Evolutionary conservation across 2,888 invertebrate genomes (phyloP).

Genomic region (Scaptomyza reducta): DNA sequence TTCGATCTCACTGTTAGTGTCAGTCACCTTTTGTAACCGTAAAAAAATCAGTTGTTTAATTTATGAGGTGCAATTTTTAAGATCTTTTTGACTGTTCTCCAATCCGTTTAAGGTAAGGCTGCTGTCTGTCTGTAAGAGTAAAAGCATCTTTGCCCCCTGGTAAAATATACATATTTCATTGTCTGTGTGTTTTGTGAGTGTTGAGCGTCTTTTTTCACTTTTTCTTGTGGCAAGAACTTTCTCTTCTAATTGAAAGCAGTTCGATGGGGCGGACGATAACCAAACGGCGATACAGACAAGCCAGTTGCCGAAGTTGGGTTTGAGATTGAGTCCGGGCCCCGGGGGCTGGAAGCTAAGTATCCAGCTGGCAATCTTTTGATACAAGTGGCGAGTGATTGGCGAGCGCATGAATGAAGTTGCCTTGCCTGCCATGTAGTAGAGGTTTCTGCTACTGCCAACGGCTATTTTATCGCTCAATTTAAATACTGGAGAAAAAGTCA

Average conservation of each 20-base stretch:
- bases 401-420: conserved; percentile 43
- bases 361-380: conserved; percentile 61
- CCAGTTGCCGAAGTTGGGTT: conserved; percentile 11
- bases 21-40: conserved; percentile 12
- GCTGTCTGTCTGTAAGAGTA: conserved; percentile 43
- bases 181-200: conserved; percentile 24
- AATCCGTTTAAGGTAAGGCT: conserved; percentile 9
- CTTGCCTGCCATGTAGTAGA: conserved; percentile 41
- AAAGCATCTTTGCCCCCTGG: conserved; percentile 51
- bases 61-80: conserved; percentile 76
- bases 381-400: conserved; percentile 32
- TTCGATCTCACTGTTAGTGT: neutral
- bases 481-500: conserved; percentile 50
- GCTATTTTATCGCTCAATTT: conserved; percentile 67
- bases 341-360: conserved; percentile 34
- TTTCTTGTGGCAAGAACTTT: conserved; percentile 79
- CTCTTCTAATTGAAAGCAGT: conserved; percentile 81
- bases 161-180: conserved; percentile 34
- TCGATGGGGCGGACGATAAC: conserved; percentile 73
- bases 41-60: conserved; percentile 57
- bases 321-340: neutral
- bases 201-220: conserved; percentile 68
- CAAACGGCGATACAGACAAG: conserved; percentile 17
- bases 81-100: conserved; percentile 27
- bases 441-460: conserved; percentile 59